Percentiles rank a stretch among this genome's conserved stretches.
These are phyloP conservation scores for Cryptotis parvus DNA, from an alignment of 2,113 vertebrate genomes.

Conservation along the genomic window DNA sequence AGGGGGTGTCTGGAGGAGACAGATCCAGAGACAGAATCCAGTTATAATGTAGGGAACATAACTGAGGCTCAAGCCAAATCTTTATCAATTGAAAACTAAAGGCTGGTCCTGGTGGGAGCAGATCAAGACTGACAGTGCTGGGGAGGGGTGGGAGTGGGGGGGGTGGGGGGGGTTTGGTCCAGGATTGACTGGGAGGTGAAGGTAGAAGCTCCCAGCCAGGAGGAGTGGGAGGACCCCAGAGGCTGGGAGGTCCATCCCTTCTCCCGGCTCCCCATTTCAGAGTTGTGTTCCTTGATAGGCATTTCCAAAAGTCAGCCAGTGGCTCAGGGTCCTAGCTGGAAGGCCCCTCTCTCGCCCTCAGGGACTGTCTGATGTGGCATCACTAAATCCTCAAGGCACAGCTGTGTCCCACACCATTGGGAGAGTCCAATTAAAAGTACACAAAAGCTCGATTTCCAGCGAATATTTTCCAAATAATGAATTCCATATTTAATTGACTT, in stretches of 20 bases:
- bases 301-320: too few relatives aligned
- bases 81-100: neutral
- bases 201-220: too few relatives aligned
- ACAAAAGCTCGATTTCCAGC: conserved; percentile 17
- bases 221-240: neutral
- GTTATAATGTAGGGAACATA: neutral
- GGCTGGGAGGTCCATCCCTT: neutral
- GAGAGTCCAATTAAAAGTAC: conserved; percentile 14
- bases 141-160: too few relatives aligned
- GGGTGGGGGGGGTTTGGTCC: too few relatives aligned
- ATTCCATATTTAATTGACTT: conserved; percentile 65
- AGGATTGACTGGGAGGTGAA: too few relatives aligned
- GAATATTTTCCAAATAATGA: conserved; percentile 61
- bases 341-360: neutral
- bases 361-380: neutral
- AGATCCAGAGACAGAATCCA: neutral
- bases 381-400: conserved; percentile 14
- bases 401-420: conserved; percentile 43
- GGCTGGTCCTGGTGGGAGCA: neutral
- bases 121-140: neutral
- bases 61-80: neutral
- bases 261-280: neutral
- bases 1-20: neutral
- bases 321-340: neutral
- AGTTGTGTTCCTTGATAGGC: neutral